Evolutionary conservation across 2,113 vertebrate genomes (phyloP), one percentile per base, ranked within the genome.

Genomic region (Dicrurus megarhynchus): DNA sequence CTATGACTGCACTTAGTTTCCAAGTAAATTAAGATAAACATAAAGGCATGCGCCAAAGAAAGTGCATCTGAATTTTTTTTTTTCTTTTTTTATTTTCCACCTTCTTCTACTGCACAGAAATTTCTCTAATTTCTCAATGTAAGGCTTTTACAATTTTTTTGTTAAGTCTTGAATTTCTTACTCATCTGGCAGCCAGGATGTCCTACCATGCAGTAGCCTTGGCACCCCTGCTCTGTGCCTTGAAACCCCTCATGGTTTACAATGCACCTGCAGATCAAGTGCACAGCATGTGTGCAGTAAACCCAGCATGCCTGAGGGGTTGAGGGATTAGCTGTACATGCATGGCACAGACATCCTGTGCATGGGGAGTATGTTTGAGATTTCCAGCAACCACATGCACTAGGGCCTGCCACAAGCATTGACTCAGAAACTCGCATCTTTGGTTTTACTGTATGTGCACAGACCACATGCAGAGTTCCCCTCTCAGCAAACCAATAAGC

Each of bases 231-330:
- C 52, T 75, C 44, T 37, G 0, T 2, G 21, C 50, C 44, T 87
- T 71, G 56, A 82, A 89, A 86, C 24, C 27, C 50, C 46, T 46
- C 22, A 3, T 1, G 1, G 61, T 93, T 92, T 78, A 87, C 64
- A 89, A 9, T 37, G 41, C 76, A 86, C 55, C 71, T 95, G 80
- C 89, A 91, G 87, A 86, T 44, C 64, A 65, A 84, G 52, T 4
- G 19, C 63, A 30, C 37, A 69, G 84, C 73, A 84, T 8, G 12
- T 7, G 12, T 37, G n/a, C 46, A 53, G 53, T 74, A 81, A 92
- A 80, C 46, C 27, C 84, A 92, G 91, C n/a, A 18, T 7, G 41
- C 49, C 64, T 30, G 41, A 55, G 47, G 47, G 42, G 13, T 3
- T 56, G 17, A 4, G 64, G 57, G 59, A 79, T 80, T 60, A 82